A percentile compares a stretch with the other conserved stretches of the same genome.
Evolutionary conservation across 2,113 vertebrate species (phyloP).

Genomic region (Neolamprologus falcicula): DNA sequence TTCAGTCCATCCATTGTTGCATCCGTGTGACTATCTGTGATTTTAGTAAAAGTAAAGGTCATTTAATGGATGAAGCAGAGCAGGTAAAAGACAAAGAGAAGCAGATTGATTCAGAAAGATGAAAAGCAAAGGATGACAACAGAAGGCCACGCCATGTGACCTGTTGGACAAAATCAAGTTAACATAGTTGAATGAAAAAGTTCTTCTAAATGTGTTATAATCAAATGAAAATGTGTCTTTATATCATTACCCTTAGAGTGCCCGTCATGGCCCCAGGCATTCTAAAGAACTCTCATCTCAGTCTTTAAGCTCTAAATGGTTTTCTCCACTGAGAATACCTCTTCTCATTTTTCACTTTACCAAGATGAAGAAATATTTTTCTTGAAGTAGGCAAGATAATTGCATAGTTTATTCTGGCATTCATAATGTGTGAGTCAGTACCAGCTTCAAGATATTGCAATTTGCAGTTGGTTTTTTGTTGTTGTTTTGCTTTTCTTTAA

Average conservation of each 20-base stretch:
- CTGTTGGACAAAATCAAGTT: slow-evolving; percentile 16
- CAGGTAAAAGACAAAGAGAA: not conserved
- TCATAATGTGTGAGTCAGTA: not conserved
- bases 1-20: not conserved
- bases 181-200: slow-evolving; percentile 1
- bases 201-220: slow-evolving; percentile 2
- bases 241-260: slow-evolving; percentile 3
- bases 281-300: slow-evolving; percentile 4
- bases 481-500: not conserved
- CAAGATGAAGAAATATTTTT: slow-evolving; percentile 5
- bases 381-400: slow-evolving; percentile 11
- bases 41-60: not conserved
- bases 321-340: not conserved
- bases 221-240: not conserved
- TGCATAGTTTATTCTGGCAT: slow-evolving; percentile 11
- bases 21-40: not conserved
- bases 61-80: not conserved
- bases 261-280: not conserved
- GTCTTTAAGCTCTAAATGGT: not conserved
- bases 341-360: slow-evolving; percentile 19
- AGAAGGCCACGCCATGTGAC: not conserved
- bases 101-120: not conserved
- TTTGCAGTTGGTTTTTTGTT: not conserved
- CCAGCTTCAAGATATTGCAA: not conserved
- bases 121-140: slow-evolving; percentile 1